These are phyloP conservation scores for Leptopilina syphax DNA, from an alignment of 2,888 invertebrate species.

Conservation along the genomic window DNA sequence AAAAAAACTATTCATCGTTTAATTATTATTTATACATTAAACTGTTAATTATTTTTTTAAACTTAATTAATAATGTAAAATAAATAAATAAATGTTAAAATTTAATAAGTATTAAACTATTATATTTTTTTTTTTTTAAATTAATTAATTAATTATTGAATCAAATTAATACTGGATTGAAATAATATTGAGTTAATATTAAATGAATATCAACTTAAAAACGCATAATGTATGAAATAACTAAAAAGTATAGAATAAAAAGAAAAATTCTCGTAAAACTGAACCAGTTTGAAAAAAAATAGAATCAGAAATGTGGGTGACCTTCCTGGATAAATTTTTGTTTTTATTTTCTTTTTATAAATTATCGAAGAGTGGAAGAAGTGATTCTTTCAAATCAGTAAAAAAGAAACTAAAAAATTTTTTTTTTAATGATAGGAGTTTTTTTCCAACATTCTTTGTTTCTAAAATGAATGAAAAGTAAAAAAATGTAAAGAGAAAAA, in stretches of 20 bases:
- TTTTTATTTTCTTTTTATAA: not conserved
- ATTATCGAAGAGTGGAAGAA: not conserved
- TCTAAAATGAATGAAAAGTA: too few relatives aligned
- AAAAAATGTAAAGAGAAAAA: too few relatives aligned
- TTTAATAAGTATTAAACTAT: not conserved
- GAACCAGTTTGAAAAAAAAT: slow-evolving; percentile 16
- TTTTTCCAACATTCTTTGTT: too few relatives aligned
- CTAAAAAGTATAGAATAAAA: not conserved
- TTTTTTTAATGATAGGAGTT: not conserved
- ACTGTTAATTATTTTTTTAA: too few relatives aligned
- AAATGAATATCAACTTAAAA: too few relatives aligned
- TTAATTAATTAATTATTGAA: too few relatives aligned
- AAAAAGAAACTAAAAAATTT: not conserved
- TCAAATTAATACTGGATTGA: too few relatives aligned
- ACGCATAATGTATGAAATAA: too few relatives aligned
- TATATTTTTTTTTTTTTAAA: not conserved
- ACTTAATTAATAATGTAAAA: not conserved
- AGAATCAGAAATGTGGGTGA: slow-evolving; percentile 22
- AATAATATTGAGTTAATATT: too few relatives aligned
- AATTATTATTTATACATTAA: not conserved
- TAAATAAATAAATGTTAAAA: not conserved
- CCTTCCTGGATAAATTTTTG: not conserved
- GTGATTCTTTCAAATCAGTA: not conserved
- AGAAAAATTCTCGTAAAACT: not conserved
- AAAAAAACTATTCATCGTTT: not conserved